Evolutionary conservation across 2,797 vertebrate genomes (phyloP).

Genomic region (Clarias pachynema): DNA sequence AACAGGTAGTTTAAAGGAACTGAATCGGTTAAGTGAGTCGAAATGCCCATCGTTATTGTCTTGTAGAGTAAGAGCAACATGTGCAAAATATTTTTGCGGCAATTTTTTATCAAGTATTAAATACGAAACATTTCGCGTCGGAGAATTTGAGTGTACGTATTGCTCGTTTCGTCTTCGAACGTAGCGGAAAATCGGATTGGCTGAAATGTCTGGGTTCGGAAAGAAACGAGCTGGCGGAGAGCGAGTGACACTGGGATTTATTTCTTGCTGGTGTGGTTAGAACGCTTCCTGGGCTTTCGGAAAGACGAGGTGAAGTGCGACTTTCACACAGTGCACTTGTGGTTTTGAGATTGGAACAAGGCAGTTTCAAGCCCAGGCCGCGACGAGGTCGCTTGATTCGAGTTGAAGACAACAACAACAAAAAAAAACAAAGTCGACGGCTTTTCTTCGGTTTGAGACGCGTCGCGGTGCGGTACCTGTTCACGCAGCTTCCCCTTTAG

Average conservation of each 20-base stretch:
- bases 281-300: conserved; percentile 63
- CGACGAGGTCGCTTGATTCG: conserved; percentile 67
- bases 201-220: conserved; percentile 48
- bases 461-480: conserved; percentile 70
- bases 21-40: conserved; percentile 12
- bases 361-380: conserved; percentile 82
- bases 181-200: conserved; percentile 63
- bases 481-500: conserved; percentile 58
- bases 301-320: conserved; percentile 69
- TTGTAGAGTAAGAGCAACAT: conserved; percentile 69
- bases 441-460: conserved; percentile 63
- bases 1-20: conserved; percentile 8
- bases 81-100: conserved; percentile 80
- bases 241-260: conserved; percentile 69
- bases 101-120: conserved; percentile 68
- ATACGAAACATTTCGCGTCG: conserved; percentile 67
- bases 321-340: conserved; percentile 66
- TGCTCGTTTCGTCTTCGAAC: conserved; percentile 73
- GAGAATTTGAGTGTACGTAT: conserved; percentile 71
- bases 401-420: neutral
- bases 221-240: conserved; percentile 18
- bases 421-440: neutral
- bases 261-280: conserved; percentile 77
- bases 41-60: conserved; percentile 32
- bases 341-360: conserved; percentile 78